Evolutionary conservation across 2,113 vertebrate species (phyloP), one percentile per base, ranked within the genome.

Genomic region (Tragelaphus imberbis): DNA sequence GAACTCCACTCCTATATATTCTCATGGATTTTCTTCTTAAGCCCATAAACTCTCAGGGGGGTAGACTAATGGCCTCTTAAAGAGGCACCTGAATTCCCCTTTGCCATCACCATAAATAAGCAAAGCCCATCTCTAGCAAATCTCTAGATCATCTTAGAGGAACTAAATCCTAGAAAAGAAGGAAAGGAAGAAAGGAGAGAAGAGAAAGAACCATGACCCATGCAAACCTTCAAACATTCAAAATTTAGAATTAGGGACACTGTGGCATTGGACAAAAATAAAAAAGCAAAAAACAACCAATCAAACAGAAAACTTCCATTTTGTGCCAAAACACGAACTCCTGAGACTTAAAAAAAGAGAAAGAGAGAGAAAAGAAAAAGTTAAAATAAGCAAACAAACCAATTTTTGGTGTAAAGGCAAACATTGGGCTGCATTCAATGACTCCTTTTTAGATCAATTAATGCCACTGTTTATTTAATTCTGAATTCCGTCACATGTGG

Each of bases 381-480:
- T 63, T 87, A 47, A 88, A 97, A 84, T 81, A 95, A 96, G 89
- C 56, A 71, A 84, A 77, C 55, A 96, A 96, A 84, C 85, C 92
- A 71, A 12, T 1, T 27, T 88, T 4, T 2, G 36, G 84, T 71
- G 77, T 81, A 82, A 98, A 97, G 80, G 53, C 77, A 97, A 96
- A 90, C 51, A 94, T 63, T 5, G 9, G 33, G 44, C 96, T 79
- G 88, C 92, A 44, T 82, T 49, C 95, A 97, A 85, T 79, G 7
- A 94, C 59, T 85, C 1, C 3, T 23, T 89, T 97, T 98, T 63
- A 63, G 49, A 97, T 85, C 97, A 98, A 98, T 98, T 98, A 98
- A 98, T 96, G 88, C 28, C 61, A 71, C 49, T 95, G 44, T 98
- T 98, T 98, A 94, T 98, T 99, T 98, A 98, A 98, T 98, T 98